phyloP scores from a whole-genome alignment of 2,888 invertebrate species.

The Willowsia nigromaculata region DNA sequence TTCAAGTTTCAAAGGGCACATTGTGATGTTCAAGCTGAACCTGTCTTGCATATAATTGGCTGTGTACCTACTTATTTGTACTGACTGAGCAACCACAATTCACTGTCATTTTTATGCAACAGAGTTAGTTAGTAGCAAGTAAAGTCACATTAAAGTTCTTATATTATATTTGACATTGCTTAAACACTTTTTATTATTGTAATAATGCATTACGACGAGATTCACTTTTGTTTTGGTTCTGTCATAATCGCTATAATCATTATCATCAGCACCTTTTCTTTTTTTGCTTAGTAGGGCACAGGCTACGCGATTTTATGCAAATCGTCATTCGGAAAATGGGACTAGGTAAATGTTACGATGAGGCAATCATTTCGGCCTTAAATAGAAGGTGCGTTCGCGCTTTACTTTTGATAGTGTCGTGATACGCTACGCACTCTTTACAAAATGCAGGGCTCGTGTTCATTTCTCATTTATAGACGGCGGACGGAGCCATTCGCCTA shows the following conservation, averaged over 20 bases:
- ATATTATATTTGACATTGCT: conserved; percentile 50
- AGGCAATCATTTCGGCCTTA: conserved; percentile 63
- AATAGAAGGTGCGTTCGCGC: conserved; percentile 4
- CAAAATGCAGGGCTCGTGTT: neutral
- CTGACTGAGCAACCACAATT: no score
- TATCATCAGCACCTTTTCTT: conserved; percentile 2
- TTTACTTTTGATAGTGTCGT: neutral
- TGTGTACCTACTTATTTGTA: no score
- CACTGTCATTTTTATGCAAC: neutral
- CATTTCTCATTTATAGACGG: no score
- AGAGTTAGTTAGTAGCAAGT: no score
- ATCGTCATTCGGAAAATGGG: conserved; percentile 53
- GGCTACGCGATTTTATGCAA: conserved; percentile 39
- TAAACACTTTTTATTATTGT: neutral
- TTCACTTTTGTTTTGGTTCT: conserved; percentile 39
- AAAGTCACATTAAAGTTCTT: neutral
- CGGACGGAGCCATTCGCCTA: no score
- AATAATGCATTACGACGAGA: neutral
- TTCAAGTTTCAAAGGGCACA: neutral
- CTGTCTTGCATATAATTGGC: neutral
- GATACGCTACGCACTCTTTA: neutral
- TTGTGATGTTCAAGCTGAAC: neutral
- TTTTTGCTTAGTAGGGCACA: conserved; percentile 57
- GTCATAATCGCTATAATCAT: conserved; percentile 26
- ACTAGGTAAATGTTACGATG: conserved; percentile 69